phyloP scores from a whole-genome alignment of 1,140 invertebrate species.

The Caenorhabditis inopinata region DNA sequence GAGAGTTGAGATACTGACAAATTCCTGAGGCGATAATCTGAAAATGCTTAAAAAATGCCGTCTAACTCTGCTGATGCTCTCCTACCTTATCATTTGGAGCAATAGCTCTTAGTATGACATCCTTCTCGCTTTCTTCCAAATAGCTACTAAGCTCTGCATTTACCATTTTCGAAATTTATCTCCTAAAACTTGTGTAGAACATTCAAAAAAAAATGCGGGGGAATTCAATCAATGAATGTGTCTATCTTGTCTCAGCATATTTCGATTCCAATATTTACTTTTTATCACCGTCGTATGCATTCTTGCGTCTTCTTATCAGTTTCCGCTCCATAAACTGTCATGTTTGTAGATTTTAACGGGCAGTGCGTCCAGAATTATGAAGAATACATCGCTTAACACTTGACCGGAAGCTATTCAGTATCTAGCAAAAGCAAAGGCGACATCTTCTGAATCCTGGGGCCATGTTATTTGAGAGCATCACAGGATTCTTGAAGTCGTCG shows the following conservation, averaged over 20 bases:
- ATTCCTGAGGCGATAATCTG: not conserved
- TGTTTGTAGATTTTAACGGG: not conserved
- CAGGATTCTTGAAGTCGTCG: too few relatives aligned
- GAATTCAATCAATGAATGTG: constrained; percentile 11
- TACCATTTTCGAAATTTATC: not conserved
- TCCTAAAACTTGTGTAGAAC: not conserved
- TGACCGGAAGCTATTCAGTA: too few relatives aligned
- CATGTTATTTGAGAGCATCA: too few relatives aligned
- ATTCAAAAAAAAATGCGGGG: not conserved
- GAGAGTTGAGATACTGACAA: not conserved
- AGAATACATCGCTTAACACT: too few relatives aligned
- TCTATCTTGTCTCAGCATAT: not conserved
- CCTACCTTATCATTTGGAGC: constrained; percentile 2
- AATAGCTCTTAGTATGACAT: not conserved
- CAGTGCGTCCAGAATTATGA: too few relatives aligned
- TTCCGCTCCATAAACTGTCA: constrained; percentile 15
- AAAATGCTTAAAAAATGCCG: too few relatives aligned
- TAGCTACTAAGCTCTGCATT: not conserved
- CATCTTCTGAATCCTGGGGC: too few relatives aligned
- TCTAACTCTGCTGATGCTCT: too few relatives aligned
- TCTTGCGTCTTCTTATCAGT: constrained; percentile 8
- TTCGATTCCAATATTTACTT: not conserved
- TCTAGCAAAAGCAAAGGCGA: too few relatives aligned
- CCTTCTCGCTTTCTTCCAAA: not conserved
- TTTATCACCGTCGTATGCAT: not conserved